Conservation (phyloP, 2,797 vertebrate species). For the Gambelia wislizenii region DNA sequence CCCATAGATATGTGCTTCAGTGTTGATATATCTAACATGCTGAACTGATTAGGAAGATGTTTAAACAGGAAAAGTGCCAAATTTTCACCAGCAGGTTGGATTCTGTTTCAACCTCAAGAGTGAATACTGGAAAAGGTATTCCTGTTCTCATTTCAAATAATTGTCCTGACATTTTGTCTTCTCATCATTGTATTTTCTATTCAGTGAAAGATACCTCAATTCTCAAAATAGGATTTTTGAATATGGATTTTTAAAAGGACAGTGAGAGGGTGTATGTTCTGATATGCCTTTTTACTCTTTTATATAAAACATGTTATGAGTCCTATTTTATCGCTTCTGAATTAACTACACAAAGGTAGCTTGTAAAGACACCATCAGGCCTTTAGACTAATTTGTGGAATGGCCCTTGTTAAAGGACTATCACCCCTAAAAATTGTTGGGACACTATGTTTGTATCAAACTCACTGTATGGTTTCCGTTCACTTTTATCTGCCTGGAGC, state of each 20-base stretch:
- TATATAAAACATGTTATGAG: neutral
- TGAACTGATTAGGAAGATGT: constrained; percentile 63
- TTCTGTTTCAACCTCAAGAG: constrained; percentile 66
- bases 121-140: constrained; percentile 64
- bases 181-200: constrained; percentile 51
- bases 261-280: neutral
- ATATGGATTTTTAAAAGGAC: neutral
- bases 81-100: constrained; percentile 63
- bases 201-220: constrained; percentile 34
- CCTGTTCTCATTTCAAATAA: constrained; percentile 67
- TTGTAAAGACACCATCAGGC: neutral
- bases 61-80: constrained; percentile 65
- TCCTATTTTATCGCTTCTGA: neutral
- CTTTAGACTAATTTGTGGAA: neutral
- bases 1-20: neutral
- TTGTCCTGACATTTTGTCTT: constrained; percentile 36
- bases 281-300: neutral
- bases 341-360: neutral
- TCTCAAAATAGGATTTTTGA: constrained; percentile 40
- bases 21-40: constrained; percentile 43
- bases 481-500: neutral
- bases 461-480: neutral
- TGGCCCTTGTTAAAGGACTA: neutral
- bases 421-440: neutral
- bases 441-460: neutral